phyloP scores from a whole-genome alignment of 2,888 invertebrate genomes.

The Agrochola macilenta region DNA sequence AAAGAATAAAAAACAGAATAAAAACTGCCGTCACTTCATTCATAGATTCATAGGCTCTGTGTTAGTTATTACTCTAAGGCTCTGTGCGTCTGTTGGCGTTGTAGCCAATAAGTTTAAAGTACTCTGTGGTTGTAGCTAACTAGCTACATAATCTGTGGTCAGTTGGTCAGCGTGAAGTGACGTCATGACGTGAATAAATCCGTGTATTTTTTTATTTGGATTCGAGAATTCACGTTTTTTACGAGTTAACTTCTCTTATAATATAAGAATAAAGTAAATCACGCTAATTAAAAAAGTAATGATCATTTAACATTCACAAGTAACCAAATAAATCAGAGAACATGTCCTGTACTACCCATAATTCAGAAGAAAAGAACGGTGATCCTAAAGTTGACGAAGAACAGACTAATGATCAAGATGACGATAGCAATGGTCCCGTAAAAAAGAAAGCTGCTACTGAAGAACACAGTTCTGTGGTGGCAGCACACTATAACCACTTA shows the following conservation, averaged over 20 bases:
- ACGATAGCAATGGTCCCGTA: constrained; percentile 36
- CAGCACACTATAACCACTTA: constrained; percentile 97
- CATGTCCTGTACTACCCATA: constrained; percentile 46
- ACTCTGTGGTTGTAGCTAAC: too few species aligned
- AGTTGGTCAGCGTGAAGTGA: constrained; percentile 3
- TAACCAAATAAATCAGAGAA: constrained; percentile 20
- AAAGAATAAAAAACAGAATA: too few species aligned
- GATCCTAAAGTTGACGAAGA: constrained; percentile 35
- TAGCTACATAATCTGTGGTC: not conserved
- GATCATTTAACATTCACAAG: constrained; percentile 9
- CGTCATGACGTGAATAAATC: not conserved
- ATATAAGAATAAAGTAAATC: not conserved
- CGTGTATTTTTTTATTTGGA: not conserved
- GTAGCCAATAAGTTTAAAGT: too few species aligned
- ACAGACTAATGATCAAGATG: constrained; percentile 47
- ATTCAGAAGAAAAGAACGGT: constrained; percentile 47
- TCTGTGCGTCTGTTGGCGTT: not conserved
- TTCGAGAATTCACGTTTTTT: not conserved
- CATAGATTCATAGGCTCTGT: too few species aligned
- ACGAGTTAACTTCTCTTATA: not conserved
- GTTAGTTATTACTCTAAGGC: too few species aligned
- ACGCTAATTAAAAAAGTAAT: constrained; percentile 19
- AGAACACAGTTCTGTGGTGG: constrained; percentile 93
- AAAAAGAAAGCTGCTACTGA: constrained; percentile 53
- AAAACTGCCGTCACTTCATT: not conserved